Evolutionary conservation across 2,113 vertebrate species (phyloP).

Genomic region (Chaetorhynchus papuensis): DNA sequence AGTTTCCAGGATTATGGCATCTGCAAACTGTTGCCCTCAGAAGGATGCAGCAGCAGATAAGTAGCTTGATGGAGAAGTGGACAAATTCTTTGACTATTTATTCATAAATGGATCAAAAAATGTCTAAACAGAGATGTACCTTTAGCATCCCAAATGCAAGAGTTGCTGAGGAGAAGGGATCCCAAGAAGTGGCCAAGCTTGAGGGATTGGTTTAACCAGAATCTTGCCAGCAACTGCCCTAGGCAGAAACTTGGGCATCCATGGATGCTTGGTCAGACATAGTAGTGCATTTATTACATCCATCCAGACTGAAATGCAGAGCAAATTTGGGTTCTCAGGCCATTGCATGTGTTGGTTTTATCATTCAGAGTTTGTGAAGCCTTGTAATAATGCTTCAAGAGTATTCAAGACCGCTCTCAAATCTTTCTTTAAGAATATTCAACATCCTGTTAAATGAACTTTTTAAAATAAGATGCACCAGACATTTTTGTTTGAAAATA

Average conservation of each 20-base stretch:
- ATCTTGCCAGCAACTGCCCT: neutral
- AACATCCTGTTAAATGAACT: neutral
- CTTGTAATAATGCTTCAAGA: neutral
- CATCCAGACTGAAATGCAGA: neutral
- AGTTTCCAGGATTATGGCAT: neutral
- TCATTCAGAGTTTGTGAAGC: neutral
- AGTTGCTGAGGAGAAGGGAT: neutral
- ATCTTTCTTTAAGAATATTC: neutral
- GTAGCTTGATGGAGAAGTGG: neutral
- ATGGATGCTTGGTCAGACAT: neutral
- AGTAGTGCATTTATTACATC: neutral
- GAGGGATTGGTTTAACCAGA: neutral
- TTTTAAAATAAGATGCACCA: neutral
- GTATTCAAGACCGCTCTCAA: neutral
- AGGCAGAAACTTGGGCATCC: neutral
- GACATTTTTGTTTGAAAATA: neutral
- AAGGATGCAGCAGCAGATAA: neutral
- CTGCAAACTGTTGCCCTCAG: neutral
- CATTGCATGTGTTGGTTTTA: neutral
- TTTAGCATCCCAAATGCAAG: neutral
- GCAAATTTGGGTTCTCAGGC: neutral
- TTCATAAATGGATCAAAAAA: neutral
- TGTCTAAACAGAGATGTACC: neutral
- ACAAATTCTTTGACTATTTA: neutral
- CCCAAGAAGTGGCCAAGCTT: neutral